These are phyloP conservation scores for Mycteria americana DNA, from an alignment of 2,797 vertebrate species.

Conservation along the genomic window DNA sequence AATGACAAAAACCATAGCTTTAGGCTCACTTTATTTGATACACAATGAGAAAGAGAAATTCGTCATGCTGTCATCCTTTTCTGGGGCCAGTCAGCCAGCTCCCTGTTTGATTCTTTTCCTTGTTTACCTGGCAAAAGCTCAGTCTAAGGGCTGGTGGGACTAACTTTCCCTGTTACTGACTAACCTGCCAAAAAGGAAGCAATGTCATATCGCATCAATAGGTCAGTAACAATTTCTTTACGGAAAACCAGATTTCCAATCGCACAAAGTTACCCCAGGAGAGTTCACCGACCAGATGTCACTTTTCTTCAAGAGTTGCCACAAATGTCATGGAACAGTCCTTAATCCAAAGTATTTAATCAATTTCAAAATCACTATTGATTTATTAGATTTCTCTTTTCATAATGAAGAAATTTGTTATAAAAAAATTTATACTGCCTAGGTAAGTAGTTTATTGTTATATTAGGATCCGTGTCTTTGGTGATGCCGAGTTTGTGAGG, in stretches of 20 bases:
- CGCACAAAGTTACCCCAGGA: not conserved
- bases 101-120: not conserved
- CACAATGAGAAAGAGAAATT: not conserved
- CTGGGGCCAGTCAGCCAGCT: not conserved
- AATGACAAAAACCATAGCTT: not conserved
- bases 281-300: not conserved
- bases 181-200: not conserved
- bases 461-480: not conserved
- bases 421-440: not conserved
- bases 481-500: not conserved
- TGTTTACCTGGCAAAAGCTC: not conserved
- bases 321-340: not conserved
- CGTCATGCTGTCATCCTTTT: not conserved
- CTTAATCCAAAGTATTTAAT: not conserved
- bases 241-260: not conserved
- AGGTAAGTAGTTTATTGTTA: not conserved
- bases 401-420: not conserved
- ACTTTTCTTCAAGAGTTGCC: not conserved
- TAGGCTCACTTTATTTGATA: not conserved
- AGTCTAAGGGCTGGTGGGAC: not conserved
- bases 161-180: not conserved
- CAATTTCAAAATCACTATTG: not conserved
- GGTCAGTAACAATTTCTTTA: constrained; percentile 21
- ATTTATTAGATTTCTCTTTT: not conserved
- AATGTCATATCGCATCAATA: not conserved